phyloP scores from a whole-genome alignment of 2,113 vertebrate genomes.

The Tragelaphus buxtoni region DNA sequence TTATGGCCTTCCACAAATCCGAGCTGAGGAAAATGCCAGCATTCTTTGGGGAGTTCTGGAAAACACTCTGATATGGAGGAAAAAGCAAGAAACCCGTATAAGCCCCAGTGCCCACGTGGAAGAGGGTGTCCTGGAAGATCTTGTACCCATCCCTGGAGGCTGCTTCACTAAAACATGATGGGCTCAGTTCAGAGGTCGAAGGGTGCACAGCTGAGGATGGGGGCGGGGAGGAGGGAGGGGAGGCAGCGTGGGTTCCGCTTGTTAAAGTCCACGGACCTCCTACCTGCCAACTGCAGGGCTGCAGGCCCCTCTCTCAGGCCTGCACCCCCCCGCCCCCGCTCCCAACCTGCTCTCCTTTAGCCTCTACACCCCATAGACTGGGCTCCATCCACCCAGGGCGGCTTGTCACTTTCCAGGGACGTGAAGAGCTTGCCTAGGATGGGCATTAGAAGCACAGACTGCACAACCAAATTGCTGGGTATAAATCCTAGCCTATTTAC shows the following conservation, averaged over 20 bases:
- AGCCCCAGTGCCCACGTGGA: neutral
- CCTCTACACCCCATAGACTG: neutral
- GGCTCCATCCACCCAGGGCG: neutral
- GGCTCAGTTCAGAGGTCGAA: neutral
- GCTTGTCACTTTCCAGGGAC: neutral
- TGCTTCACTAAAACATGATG: neutral
- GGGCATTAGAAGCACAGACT: neutral
- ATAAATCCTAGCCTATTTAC: neutral
- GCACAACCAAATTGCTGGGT: neutral
- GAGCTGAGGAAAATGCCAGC: slow-evolving; percentile 72
- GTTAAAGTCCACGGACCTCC: accelerated
- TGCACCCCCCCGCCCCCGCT: too few species aligned
- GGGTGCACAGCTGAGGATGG: neutral
- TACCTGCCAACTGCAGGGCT: neutral
- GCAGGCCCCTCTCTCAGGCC: too few species aligned
- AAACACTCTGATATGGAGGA: slow-evolving; percentile 69
- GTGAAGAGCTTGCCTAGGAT: accelerated
- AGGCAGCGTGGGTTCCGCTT: neutral
- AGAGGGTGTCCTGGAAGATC: neutral
- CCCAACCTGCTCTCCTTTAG: neutral
- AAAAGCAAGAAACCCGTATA: neutral
- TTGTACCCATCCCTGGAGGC: neutral
- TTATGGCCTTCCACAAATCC: slow-evolving; percentile 59
- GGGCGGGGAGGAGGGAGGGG: neutral
- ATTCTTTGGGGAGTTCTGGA: slow-evolving; percentile 68